phyloP scores from a whole-genome alignment of 2,888 invertebrate genomes.

The Eudemis profundana region DNA sequence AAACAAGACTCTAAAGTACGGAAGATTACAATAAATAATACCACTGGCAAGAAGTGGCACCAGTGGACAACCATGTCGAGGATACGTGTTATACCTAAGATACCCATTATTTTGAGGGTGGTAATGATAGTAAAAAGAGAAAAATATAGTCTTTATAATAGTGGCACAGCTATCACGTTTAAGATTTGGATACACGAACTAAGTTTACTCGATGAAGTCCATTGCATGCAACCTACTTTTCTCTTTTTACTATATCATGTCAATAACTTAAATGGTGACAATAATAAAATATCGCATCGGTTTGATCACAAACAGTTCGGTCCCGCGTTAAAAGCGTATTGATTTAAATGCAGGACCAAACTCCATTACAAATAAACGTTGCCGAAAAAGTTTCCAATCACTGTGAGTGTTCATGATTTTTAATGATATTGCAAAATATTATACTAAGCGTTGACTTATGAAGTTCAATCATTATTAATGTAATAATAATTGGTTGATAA shows the following conservation, averaged over 20 bases:
- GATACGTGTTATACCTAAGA: background rate
- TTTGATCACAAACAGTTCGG: constrained; percentile 21
- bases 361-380: constrained; percentile 16
- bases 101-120: background rate
- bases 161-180: too few relatives aligned
- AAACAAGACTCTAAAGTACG: constrained; percentile 58
- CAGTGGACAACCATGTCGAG: constrained; percentile 17
- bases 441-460: constrained; percentile 36
- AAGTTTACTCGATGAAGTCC: background rate
- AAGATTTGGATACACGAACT: too few relatives aligned
- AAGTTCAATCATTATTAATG: constrained; percentile 43
- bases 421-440: constrained; percentile 22
- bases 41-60: constrained; percentile 69
- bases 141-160: background rate
- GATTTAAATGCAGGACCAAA: constrained; percentile 23
- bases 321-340: constrained; percentile 28
- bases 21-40: constrained; percentile 54
- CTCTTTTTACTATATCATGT: constrained; percentile 15
- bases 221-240: constrained; percentile 3
- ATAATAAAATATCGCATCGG: constrained; percentile 18
- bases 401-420: constrained; percentile 16
- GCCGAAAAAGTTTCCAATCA: constrained; percentile 10
- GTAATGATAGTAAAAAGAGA: constrained; percentile 8
- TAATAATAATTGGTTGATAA: constrained; percentile 39
- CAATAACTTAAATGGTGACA: constrained; percentile 10